Evolutionary conservation across 2,888 invertebrate species (phyloP).

Genomic region (Diloba caeruleocephala): DNA sequence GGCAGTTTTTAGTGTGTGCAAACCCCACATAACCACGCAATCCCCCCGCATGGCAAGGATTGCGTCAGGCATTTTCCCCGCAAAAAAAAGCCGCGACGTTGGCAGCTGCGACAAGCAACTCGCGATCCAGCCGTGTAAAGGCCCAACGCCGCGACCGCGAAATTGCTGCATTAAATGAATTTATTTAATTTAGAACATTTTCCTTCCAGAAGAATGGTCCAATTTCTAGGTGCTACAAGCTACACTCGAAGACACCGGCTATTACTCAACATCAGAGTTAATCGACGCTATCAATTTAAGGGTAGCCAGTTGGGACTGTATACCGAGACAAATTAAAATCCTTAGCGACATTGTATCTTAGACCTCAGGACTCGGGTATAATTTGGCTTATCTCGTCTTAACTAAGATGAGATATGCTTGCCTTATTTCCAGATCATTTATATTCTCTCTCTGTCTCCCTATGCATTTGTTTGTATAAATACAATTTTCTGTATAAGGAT

Average conservation of each 20-base stretch:
- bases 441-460: conserved; percentile 12
- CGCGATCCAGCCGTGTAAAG: too few relatives aligned
- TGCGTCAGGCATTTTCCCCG: too few relatives aligned
- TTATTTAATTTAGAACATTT: too few relatives aligned
- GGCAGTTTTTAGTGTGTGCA: too few relatives aligned
- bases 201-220: conserved; percentile 17
- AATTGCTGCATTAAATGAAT: too few relatives aligned
- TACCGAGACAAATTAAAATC: conserved; percentile 3
- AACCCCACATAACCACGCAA: too few relatives aligned
- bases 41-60: too few relatives aligned
- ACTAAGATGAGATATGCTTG: conserved; percentile 1
- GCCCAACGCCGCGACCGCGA: too few relatives aligned
- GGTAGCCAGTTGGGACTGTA: conserved; percentile 5
- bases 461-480: conserved; percentile 27
- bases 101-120: too few relatives aligned
- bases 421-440: conserved; percentile 6
- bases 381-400: conserved; percentile 8
- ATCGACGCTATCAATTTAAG: conserved; percentile 37
- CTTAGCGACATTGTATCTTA: too few relatives aligned
- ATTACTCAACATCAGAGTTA: conserved; percentile 27
- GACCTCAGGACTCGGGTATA: neutral
- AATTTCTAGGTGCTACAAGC: conserved; percentile 8
- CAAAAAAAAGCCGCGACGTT: too few relatives aligned
- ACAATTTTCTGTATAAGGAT: conserved; percentile 10
- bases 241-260: conserved; percentile 4